phyloP scores from a whole-genome alignment of 1,140 invertebrate genomes.

The Zaprionus davidi region DNA sequence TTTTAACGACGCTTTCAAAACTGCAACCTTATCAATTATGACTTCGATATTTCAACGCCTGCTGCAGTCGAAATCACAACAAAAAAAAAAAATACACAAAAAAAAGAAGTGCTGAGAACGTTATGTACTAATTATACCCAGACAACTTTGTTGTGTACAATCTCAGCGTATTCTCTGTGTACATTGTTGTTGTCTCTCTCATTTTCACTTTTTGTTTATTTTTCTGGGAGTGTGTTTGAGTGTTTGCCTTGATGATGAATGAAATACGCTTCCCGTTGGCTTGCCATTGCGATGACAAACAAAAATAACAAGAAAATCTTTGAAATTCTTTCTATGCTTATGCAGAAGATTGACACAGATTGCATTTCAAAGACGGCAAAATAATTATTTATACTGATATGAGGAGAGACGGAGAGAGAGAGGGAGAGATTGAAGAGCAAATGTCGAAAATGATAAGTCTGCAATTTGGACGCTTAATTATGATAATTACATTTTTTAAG shows the following conservation, averaged over 20 bases:
- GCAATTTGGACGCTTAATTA: neutral
- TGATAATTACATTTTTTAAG: neutral
- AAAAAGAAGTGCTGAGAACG: neutral
- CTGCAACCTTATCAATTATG: slow-evolving; percentile 52
- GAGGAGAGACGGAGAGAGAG: neutral
- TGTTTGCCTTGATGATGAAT: slow-evolving; percentile 40
- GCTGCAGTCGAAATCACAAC: neutral
- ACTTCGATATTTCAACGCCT: slow-evolving; percentile 30
- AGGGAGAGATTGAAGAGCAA: neutral
- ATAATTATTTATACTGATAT: neutral
- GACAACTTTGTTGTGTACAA: slow-evolving; percentile 12
- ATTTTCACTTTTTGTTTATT: slow-evolving; percentile 30
- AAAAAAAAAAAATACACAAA: slow-evolving; percentile 17
- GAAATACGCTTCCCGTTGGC: slow-evolving; percentile 16
- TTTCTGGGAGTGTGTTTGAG: slow-evolving; percentile 9
- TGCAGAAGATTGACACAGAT: slow-evolving; percentile 11
- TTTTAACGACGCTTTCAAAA: slow-evolving; percentile 43
- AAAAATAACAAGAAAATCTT: slow-evolving; percentile 12
- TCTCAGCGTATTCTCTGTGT: slow-evolving; percentile 17
- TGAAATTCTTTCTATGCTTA: slow-evolving; percentile 4
- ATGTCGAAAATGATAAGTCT: neutral
- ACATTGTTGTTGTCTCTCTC: slow-evolving; percentile 17
- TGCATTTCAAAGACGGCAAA: slow-evolving; percentile 15
- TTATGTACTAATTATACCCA: slow-evolving; percentile 32
- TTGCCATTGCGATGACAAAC: neutral